phyloP scores from a whole-genome alignment of 2,113 vertebrate species.

The Gasterosteus nipponicus region DNA sequence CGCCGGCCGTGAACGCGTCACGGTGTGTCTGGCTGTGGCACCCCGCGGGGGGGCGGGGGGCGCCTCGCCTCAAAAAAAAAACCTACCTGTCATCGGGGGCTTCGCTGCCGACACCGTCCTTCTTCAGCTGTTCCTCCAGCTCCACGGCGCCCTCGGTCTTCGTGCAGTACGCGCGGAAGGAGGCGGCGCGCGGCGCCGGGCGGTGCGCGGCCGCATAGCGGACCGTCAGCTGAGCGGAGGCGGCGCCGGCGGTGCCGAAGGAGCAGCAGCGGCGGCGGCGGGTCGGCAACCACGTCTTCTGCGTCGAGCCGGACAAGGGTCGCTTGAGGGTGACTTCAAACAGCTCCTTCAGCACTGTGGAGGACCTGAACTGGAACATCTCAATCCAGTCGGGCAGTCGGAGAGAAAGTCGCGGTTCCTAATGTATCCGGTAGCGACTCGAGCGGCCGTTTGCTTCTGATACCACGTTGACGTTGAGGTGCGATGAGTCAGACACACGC shows the following conservation, averaged over 20 bases:
- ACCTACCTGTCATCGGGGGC: slow-evolving; percentile 74
- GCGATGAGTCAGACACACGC: slow-evolving; percentile 38
- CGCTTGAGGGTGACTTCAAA: slow-evolving; percentile 74
- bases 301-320: slow-evolving; percentile 52
- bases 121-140: slow-evolving; percentile 67
- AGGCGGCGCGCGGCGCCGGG: slow-evolving; percentile 14
- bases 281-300: slow-evolving; percentile 55
- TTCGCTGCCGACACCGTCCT: slow-evolving; percentile 62
- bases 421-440: background rate
- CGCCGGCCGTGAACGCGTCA: background rate
- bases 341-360: slow-evolving; percentile 80
- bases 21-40: background rate
- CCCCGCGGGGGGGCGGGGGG: too few species aligned
- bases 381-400: slow-evolving; percentile 73
- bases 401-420: slow-evolving; percentile 41
- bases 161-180: slow-evolving; percentile 67
- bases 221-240: slow-evolving; percentile 35
- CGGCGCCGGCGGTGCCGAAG: slow-evolving; percentile 34
- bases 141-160: slow-evolving; percentile 73
- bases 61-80: too few species aligned
- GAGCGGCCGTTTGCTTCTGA: rapidly evolving
- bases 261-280: slow-evolving; percentile 36
- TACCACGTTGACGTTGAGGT: background rate
- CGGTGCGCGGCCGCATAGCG: slow-evolving; percentile 49
- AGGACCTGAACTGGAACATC: slow-evolving; percentile 82